Conservation (phyloP, 1,140 invertebrate genomes). For the Homarus americanus region DNA sequence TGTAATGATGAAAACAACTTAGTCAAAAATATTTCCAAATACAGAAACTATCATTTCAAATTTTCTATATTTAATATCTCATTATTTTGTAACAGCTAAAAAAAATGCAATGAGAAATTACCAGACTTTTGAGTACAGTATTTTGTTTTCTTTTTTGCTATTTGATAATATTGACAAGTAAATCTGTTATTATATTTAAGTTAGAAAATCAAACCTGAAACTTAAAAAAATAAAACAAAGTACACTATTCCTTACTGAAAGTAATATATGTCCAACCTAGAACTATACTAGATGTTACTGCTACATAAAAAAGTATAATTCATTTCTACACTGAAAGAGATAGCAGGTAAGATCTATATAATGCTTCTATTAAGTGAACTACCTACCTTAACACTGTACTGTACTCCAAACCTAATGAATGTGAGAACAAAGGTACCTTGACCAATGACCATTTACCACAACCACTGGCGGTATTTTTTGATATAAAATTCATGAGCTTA, state of each 20-base stretch:
- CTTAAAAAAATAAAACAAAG: neutral
- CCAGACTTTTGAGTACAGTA: neutral
- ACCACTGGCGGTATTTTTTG: neutral
- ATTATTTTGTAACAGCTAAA: neutral
- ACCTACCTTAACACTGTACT: neutral
- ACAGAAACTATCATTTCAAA: slow-evolving; percentile 22
- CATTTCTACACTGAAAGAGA: neutral
- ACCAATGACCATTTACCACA: no score
- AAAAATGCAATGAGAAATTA: no score
- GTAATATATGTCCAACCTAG: neutral
- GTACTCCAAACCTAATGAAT: neutral
- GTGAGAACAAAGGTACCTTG: neutral
- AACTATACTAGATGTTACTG: no score
- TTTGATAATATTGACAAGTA: neutral
- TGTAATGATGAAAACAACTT: slow-evolving; percentile 12
- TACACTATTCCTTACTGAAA: neutral
- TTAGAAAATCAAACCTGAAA: neutral
- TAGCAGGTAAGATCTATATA: neutral
- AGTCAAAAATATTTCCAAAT: no score
- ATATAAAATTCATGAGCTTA: slow-evolving; percentile 7
- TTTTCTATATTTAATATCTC: neutral
- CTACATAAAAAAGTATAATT: neutral
- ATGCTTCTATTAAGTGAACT: neutral
- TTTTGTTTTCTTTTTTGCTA: neutral
- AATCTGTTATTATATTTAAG: neutral